A percentile compares a stretch with the other conserved stretches of the same genome.
phyloP scores from a whole-genome alignment of 2,888 invertebrate genomes.

The Pilophorus perplexus region DNA sequence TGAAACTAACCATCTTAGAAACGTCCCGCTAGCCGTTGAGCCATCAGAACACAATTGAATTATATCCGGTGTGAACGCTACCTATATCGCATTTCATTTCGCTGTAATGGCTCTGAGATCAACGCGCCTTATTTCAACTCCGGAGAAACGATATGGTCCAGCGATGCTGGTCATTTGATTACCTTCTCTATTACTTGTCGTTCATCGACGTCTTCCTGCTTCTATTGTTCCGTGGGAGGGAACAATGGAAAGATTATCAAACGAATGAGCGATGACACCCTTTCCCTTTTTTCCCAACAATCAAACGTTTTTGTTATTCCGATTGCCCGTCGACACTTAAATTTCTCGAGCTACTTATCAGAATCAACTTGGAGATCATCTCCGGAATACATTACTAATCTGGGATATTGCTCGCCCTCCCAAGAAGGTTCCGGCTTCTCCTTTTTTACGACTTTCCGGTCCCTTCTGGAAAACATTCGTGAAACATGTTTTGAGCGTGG shows the following conservation, averaged over 20 bases:
- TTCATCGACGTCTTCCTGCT: background rate
- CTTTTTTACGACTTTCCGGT: too few species aligned
- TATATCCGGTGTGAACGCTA: slow-evolving; percentile 9
- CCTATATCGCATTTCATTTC: slow-evolving; percentile 16
- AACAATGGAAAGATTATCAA: slow-evolving; percentile 6
- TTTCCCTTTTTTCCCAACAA: background rate
- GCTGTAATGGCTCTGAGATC: background rate
- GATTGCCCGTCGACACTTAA: slow-evolving; percentile 4
- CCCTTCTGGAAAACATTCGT: too few species aligned
- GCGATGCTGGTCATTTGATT: slow-evolving; percentile 12
- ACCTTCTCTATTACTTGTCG: slow-evolving; percentile 18
- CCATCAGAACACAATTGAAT: slow-evolving; percentile 7
- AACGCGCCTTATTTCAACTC: too few species aligned
- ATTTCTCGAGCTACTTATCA: slow-evolving; percentile 5
- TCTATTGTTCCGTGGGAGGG: slow-evolving; percentile 16
- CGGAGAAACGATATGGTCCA: slow-evolving; percentile 2
- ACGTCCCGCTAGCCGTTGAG: too few species aligned
- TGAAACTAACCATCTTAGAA: too few species aligned
- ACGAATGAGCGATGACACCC: slow-evolving; percentile 13
- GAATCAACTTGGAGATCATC: background rate
- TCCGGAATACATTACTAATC: slow-evolving; percentile 13
- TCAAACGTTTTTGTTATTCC: slow-evolving; percentile 3
- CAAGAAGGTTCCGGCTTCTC: background rate
- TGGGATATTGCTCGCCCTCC: slow-evolving; percentile 7
- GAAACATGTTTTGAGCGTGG: too few species aligned